Evolutionary conservation across 2,113 vertebrate species (phyloP).

Genomic region (Hirundichthys speculiger): DNA sequence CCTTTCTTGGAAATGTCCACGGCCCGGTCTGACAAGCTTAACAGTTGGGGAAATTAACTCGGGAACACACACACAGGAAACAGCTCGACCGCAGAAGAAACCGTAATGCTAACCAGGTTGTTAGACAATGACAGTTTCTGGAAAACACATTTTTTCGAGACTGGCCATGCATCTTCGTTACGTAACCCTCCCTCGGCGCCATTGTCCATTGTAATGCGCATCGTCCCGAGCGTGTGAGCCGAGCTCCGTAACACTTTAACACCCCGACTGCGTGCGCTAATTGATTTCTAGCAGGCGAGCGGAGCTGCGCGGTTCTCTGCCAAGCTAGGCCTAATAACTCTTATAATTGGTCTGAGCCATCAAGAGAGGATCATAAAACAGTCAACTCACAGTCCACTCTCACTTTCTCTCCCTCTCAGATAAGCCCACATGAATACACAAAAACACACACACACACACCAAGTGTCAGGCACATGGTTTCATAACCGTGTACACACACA

Average conservation of each 20-base stretch:
- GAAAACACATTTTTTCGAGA: constrained; percentile 72
- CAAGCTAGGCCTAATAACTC: constrained; percentile 63
- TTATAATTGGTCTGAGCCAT: constrained; percentile 62
- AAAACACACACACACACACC: constrained; percentile 22
- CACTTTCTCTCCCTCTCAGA: constrained; percentile 17
- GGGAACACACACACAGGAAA: constrained; percentile 13
- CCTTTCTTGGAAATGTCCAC: constrained; percentile 57
- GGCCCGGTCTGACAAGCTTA: constrained; percentile 53
- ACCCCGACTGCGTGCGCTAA: constrained; percentile 35
- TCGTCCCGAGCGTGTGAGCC: constrained; percentile 22
- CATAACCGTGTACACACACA: constrained; percentile 25
- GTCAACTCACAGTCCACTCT: constrained; percentile 32
- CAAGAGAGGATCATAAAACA: constrained; percentile 70
- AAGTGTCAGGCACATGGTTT: constrained; percentile 32
- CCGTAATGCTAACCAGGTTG: constrained; percentile 61
- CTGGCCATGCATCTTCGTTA: constrained; percentile 44
- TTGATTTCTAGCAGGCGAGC: constrained; percentile 48
- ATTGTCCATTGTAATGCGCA: constrained; percentile 55
- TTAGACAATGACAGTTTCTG: constrained; percentile 62
- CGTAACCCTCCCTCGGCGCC: constrained; percentile 56
- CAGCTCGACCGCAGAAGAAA: constrained; percentile 35
- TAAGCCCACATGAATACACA: constrained; percentile 35
- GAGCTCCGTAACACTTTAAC: constrained; percentile 30
- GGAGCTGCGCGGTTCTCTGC: constrained; percentile 46
- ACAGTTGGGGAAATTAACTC: constrained; percentile 43